Conservation (phyloP, 23 tunicate genomes). For the Trididemnum clinides region DNA sequence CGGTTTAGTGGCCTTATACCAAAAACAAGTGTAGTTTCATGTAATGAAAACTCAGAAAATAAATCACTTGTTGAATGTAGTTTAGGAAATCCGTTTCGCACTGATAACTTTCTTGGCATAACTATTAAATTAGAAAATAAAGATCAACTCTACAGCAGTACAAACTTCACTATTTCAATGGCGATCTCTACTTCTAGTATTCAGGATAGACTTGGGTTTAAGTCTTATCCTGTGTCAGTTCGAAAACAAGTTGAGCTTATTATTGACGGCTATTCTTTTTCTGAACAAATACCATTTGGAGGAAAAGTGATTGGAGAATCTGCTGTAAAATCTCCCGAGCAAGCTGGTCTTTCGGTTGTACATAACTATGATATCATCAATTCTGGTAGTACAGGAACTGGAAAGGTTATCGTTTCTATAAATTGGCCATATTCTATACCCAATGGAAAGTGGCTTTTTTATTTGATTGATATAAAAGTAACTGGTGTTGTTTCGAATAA, state of each 20-base stretch:
- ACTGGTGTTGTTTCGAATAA: not conserved
- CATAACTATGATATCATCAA: conserved; percentile 70
- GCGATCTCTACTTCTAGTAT: conserved; percentile 4
- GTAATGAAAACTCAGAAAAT: conserved; percentile 40
- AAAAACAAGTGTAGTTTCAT: conserved; percentile 11
- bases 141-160: conserved; percentile 1
- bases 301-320: conserved; percentile 81
- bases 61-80: conserved; percentile 49
- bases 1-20: conserved; percentile 20
- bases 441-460: conserved; percentile 92
- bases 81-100: conserved; percentile 80
- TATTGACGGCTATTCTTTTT: conserved; percentile 53
- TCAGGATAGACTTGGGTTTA: not conserved
- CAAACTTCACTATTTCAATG: conserved; percentile 16
- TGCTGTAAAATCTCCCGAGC: conserved; percentile 57
- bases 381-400: conserved; percentile 52
- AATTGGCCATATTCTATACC: conserved; percentile 73
- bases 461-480: conserved; percentile 49
- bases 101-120: conserved; percentile 20
- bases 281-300: conserved; percentile 67
- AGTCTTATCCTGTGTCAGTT: conserved; percentile 47
- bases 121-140: conserved; percentile 52
- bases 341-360: conserved; percentile 54
- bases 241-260: conserved; percentile 50
- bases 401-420: conserved; percentile 49